These are phyloP conservation scores for Ancistrus triradiatus DNA, from an alignment of 2,113 vertebrate genomes.

Conservation along the genomic window DNA sequence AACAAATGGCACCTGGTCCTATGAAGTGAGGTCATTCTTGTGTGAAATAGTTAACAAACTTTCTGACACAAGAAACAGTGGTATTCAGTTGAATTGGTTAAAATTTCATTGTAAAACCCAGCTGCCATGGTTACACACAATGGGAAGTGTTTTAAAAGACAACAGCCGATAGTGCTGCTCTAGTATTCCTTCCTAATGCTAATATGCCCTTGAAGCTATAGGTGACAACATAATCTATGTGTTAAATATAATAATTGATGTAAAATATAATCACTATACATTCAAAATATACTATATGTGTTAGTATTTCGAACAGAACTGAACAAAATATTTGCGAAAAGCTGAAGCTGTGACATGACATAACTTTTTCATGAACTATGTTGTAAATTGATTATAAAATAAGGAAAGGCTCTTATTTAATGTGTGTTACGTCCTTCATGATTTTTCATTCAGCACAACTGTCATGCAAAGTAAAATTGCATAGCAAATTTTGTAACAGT, in stretches of 20 bases:
- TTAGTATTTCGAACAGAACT: constrained; percentile 20
- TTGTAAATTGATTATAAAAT: not conserved
- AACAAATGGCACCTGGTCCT: constrained; percentile 9
- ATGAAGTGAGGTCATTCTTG: not conserved
- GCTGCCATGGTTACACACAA: constrained; percentile 13
- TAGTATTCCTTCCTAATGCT: no score
- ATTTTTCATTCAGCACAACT: no score
- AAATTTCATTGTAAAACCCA: constrained; percentile 20
- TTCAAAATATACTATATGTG: constrained; percentile 20
- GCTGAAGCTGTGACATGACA: not conserved
- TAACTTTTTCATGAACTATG: not conserved
- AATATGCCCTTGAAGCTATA: no score
- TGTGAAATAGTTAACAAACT: not conserved
- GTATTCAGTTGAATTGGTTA: not conserved
- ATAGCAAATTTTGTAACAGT: constrained; percentile 11
- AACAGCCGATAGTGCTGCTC: not conserved
- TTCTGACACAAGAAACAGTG: no score
- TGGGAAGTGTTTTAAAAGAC: no score
- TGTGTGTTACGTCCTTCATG: no score
- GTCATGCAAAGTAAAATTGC: constrained; percentile 4
- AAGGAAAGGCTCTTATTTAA: no score
- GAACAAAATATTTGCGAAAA: not conserved
- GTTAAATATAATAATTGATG: not conserved
- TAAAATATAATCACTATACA: not conserved
- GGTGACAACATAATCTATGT: not conserved